These are phyloP conservation scores for Platysteira castanea DNA, from an alignment of 2,113 vertebrate genomes.

Conservation along the genomic window DNA sequence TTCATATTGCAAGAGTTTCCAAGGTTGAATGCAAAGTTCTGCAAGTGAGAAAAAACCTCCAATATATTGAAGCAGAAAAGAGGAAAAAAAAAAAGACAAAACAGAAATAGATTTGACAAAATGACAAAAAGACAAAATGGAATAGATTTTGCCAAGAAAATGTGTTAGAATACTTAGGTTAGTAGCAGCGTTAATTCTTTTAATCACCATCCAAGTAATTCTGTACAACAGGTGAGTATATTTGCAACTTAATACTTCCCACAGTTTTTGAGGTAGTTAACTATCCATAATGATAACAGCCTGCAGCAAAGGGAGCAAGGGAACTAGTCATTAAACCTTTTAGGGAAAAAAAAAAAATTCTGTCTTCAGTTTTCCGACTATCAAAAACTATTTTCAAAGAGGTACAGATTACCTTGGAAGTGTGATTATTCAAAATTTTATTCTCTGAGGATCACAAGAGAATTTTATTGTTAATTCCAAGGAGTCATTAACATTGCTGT, in stretches of 20 bases:
- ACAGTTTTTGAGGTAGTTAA: not conserved
- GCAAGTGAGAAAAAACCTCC: not conserved
- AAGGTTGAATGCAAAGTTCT: not conserved
- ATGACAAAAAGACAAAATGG: not conserved
- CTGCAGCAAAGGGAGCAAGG: not conserved
- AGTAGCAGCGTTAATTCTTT: not conserved
- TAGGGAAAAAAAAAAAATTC: not conserved
- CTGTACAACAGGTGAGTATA: not conserved
- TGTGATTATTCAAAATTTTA: constrained; percentile 1
- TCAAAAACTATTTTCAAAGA: not conserved
- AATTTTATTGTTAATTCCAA: constrained; percentile 36
- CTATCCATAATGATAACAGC: not conserved
- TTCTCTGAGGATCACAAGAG: not conserved
- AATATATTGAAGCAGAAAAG: not conserved
- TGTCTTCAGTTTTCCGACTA: not conserved
- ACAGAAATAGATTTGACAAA: no score
- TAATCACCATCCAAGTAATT: not conserved
- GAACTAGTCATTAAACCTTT: constrained; percentile 3
- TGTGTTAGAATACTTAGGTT: not conserved
- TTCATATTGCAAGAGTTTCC: not conserved
- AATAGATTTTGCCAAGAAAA: not conserved
- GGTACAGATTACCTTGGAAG: not conserved
- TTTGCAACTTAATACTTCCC: not conserved
- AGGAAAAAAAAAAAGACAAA: rapidly evolving
- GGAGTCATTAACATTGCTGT: not conserved